Percentiles rank a stretch among this genome's conserved stretches.
Evolutionary conservation across 2,797 vertebrate genomes (phyloP).

Genomic region (Syngnathus rostellatus): DNA sequence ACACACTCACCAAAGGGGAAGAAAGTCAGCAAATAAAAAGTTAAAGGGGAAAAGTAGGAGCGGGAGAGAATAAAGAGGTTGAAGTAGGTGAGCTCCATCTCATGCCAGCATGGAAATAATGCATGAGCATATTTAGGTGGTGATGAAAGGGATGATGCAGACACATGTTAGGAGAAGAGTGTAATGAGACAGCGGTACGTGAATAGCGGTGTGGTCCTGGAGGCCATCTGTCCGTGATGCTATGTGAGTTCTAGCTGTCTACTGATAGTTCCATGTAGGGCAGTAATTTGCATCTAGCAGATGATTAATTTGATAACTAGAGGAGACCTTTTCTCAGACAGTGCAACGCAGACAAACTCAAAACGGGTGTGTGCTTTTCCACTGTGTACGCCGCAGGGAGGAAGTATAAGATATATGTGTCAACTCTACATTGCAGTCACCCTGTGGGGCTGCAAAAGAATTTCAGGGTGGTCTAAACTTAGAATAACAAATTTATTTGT

Average conservation of each 20-base stretch:
- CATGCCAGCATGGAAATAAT: constrained; percentile 1
- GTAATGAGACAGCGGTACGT: constrained; percentile 11
- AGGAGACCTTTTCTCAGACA: constrained; percentile 42
- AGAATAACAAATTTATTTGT: constrained; percentile 29
- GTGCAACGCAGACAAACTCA: constrained; percentile 30
- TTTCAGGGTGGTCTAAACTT: constrained; percentile 37
- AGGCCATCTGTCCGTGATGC: constrained; percentile 58
- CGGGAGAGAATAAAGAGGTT: not conserved
- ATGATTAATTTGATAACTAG: constrained; percentile 64
- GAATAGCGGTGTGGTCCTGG: constrained; percentile 51
- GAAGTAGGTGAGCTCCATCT: constrained; percentile 5
- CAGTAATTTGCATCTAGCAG: constrained; percentile 65
- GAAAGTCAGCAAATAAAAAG: constrained; percentile 18
- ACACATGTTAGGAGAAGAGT: constrained; percentile 25
- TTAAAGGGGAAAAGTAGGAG: constrained; percentile 9
- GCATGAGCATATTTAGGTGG: constrained; percentile 13
- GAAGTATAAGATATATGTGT: constrained; percentile 5
- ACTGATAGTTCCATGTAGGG: constrained; percentile 57
- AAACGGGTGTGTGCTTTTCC: constrained; percentile 5
- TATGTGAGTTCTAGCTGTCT: constrained; percentile 53
- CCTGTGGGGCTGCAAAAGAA: constrained; percentile 17
- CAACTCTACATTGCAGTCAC: constrained; percentile 16
- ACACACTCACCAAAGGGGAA: not conserved
- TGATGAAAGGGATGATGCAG: constrained; percentile 31
- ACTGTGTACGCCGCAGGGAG: constrained; percentile 9